Evolutionary conservation across 2,113 vertebrate species (phyloP).

Genomic region (Entomyzon cyanotis): DNA sequence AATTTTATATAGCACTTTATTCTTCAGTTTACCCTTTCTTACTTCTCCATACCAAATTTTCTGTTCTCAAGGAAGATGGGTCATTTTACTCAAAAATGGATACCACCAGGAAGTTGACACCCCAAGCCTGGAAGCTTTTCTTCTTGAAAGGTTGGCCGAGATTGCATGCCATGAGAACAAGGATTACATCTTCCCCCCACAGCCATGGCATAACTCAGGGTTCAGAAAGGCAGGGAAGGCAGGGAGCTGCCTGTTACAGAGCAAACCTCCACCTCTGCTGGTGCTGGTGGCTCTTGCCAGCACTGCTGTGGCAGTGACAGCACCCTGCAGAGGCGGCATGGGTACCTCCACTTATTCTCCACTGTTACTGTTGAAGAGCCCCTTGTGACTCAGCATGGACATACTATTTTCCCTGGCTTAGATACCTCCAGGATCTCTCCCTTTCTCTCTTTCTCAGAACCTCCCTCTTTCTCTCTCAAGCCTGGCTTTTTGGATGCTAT

Average conservation of each 20-base stretch:
- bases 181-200: neutral
- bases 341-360: neutral
- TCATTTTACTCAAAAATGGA: neutral
- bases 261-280: neutral
- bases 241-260: neutral
- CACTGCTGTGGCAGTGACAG: neutral
- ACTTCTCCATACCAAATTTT: neutral
- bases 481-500: rapidly evolving
- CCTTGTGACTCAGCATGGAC: neutral
- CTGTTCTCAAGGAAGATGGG: neutral
- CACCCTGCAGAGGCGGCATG: neutral
- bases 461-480: neutral
- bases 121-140: neutral
- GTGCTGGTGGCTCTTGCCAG: neutral
- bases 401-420: neutral
- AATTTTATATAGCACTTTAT: neutral
- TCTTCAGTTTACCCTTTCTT: neutral
- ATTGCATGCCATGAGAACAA: neutral
- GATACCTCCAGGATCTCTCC: neutral
- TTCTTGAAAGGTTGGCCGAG: neutral
- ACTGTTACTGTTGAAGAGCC: neutral
- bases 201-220: neutral
- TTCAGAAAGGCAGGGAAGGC: neutral
- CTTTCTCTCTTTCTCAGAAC: neutral
- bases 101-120: neutral